Evolutionary conservation across 2,888 invertebrate species (phyloP).

Genomic region (Hypercompe scribonia): DNA sequence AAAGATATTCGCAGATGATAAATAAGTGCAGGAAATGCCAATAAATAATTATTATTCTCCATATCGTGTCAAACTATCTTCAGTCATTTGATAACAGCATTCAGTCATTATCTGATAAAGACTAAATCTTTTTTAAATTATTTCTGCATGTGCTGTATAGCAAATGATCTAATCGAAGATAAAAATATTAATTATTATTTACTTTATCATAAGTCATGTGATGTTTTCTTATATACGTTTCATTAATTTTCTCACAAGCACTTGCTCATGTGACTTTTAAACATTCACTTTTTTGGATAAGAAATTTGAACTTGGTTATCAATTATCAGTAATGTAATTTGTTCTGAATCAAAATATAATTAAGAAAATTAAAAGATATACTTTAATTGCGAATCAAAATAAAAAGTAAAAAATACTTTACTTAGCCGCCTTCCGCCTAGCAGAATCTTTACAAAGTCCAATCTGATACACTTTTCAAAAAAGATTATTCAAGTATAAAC

Average conservation of each 20-base stretch:
- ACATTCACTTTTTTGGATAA: not conserved
- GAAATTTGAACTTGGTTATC: not conserved
- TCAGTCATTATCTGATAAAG: conserved; percentile 16
- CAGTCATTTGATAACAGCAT: not conserved
- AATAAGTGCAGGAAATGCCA: conserved; percentile 1
- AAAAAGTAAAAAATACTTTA: no score
- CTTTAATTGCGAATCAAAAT: no score
- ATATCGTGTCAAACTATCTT: not conserved
- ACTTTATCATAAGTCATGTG: conserved; percentile 17
- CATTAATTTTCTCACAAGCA: not conserved
- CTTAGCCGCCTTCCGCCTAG: no score
- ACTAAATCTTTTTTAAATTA: not conserved
- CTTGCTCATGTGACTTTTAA: not conserved
- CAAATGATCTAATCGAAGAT: conserved; percentile 11
- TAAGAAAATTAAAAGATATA: no score
- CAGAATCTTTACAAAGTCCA: no score
- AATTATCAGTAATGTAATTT: no score
- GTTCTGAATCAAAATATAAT: no score
- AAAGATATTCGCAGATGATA: not conserved
- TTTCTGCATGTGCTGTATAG: conserved; percentile 1
- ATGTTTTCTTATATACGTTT: not conserved
- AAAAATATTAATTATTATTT: conserved; percentile 7
- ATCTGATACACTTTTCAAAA: not conserved
- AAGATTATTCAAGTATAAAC: no score
- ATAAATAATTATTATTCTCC: not conserved